A percentile compares a stretch with the other conserved stretches of the same genome.
phyloP scores from a whole-genome alignment of 2,797 vertebrate genomes.

The Oophaga sylvatica region DNA sequence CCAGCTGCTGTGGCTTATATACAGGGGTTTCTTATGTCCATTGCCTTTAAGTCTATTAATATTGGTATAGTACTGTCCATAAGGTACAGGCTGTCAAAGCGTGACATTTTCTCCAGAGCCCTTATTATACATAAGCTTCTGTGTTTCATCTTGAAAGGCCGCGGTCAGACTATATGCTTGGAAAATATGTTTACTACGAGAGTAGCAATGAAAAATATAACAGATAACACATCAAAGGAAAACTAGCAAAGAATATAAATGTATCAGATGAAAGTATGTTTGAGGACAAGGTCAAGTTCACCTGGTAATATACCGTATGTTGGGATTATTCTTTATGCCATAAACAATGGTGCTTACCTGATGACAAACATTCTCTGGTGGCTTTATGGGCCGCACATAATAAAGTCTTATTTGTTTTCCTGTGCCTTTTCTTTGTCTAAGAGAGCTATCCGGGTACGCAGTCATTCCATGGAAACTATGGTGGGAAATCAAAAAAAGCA shows the following conservation, averaged over 20 bases:
- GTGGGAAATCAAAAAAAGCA: slow-evolving; percentile 90
- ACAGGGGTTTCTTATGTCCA: neutral
- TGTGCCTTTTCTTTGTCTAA: slow-evolving; percentile 64
- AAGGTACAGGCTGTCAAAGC: neutral
- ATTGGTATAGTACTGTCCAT: neutral
- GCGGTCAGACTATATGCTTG: neutral
- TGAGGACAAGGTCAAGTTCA: neutral
- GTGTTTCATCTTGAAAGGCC: neutral
- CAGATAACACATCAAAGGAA: neutral
- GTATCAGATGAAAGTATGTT: neutral
- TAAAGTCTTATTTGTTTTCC: slow-evolving; percentile 11
- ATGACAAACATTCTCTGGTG: neutral
- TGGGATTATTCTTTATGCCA: neutral
- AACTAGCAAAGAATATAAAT: neutral
- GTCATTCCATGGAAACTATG: slow-evolving; percentile 98
- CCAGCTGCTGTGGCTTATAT: neutral
- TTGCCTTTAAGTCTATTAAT: neutral
- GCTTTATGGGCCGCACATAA: neutral
- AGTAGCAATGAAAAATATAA: neutral
- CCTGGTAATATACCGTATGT: neutral
- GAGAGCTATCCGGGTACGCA: slow-evolving; percentile 95
- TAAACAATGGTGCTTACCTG: neutral
- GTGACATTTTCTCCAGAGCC: neutral
- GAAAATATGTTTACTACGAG: neutral
- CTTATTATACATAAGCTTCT: neutral